These are phyloP conservation scores for Cyaniris semiargus DNA, from an alignment of 2,888 invertebrate genomes.

Conservation along the genomic window DNA sequence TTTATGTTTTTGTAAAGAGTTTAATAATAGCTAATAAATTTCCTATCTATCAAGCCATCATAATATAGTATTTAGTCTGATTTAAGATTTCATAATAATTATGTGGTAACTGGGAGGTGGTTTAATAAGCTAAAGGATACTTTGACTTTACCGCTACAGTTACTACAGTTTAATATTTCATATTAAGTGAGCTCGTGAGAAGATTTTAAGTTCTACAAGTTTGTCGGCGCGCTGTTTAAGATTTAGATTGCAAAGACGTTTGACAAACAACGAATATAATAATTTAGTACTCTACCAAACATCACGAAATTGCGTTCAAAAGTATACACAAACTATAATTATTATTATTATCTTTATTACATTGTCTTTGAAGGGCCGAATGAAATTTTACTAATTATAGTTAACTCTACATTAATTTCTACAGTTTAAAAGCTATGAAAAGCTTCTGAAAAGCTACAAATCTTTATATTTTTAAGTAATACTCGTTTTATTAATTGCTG, in stretches of 20 bases:
- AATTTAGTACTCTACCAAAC: not conserved
- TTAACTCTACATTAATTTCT: too few relatives aligned
- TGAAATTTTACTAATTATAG: too few relatives aligned
- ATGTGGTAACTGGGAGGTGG: not conserved
- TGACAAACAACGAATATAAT: not conserved
- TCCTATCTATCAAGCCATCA: too few relatives aligned
- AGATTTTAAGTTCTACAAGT: conserved; percentile 24
- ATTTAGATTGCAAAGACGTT: not conserved
- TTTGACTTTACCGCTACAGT: not conserved
- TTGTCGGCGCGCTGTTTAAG: not conserved
- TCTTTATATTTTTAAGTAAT: too few relatives aligned
- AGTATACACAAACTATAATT: not conserved
- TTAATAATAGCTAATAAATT: too few relatives aligned
- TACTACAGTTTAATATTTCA: conserved; percentile 22
- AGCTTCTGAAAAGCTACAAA: too few relatives aligned
- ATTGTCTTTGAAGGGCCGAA: too few relatives aligned
- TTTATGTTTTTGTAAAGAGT: too few relatives aligned
- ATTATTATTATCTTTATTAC: too few relatives aligned
- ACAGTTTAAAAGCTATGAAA: too few relatives aligned
- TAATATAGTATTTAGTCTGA: too few relatives aligned
- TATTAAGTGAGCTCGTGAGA: conserved; percentile 21
- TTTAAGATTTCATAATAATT: not conserved
- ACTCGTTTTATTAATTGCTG: too few relatives aligned
- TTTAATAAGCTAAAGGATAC: not conserved
- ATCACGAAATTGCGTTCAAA: not conserved